A percentile compares a stretch with the other conserved stretches of the same genome.
phyloP scores from a whole-genome alignment of 2,797 vertebrate species.

The Tragelaphus oryx region DNA sequence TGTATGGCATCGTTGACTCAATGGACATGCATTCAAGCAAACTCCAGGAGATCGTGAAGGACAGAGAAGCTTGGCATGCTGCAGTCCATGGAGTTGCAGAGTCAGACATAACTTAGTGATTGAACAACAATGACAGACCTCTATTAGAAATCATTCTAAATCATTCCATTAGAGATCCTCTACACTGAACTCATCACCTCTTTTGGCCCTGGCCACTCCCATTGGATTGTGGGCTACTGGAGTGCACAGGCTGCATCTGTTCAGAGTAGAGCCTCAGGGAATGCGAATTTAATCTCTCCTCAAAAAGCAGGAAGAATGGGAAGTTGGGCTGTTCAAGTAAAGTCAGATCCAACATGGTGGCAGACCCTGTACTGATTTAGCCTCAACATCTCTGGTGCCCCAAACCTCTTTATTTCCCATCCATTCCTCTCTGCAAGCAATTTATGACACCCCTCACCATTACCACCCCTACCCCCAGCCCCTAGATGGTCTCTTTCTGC shows the following conservation, averaged over 20 bases:
- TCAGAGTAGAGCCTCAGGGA: not conserved
- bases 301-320: not conserved
- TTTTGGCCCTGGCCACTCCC: not conserved
- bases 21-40: not conserved
- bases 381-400: not conserved
- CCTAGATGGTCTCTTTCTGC: not conserved
- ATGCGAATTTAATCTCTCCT: not conserved
- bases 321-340: not conserved
- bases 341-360: not conserved
- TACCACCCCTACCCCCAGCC: too few relatives aligned
- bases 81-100: accelerated
- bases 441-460: not conserved
- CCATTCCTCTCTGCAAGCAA: not conserved
- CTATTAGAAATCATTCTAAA: not conserved
- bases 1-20: not conserved
- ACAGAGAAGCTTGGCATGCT: not conserved
- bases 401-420: not conserved
- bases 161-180: not conserved
- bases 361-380: not conserved
- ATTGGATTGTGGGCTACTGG: not conserved
- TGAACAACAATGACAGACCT: not conserved
- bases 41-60: not conserved
- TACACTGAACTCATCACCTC: not conserved
- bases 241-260: not conserved
- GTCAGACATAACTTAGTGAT: not conserved